These are phyloP conservation scores for Felis chaus DNA, from an alignment of 2,113 vertebrate species.

Conservation along the genomic window DNA sequence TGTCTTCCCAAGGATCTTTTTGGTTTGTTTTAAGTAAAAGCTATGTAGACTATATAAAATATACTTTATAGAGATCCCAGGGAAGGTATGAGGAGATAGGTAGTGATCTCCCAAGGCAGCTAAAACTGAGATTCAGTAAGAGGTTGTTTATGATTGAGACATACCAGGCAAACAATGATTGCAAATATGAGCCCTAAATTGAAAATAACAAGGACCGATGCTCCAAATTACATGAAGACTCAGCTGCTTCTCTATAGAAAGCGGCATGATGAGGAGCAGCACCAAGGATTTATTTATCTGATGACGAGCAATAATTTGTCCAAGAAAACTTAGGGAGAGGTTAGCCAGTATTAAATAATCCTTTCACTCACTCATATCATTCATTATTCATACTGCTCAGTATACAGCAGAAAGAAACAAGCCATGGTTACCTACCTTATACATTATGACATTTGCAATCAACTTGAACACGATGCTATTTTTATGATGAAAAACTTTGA, in stretches of 20 bases:
- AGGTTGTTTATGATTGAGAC: neutral
- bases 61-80: neutral
- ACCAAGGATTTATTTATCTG: conserved; percentile 40
- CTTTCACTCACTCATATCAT: conserved; percentile 9
- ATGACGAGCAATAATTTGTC: neutral
- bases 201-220: conserved; percentile 33
- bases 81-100: neutral
- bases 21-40: neutral
- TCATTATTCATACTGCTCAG: conserved; percentile 40
- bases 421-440: neutral
- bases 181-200: neutral
- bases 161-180: neutral
- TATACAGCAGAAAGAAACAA: neutral
- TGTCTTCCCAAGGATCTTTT: neutral
- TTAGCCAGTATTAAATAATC: conserved; percentile 33
- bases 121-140: conserved; percentile 32
- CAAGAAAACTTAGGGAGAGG: conserved; percentile 1
- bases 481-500: neutral
- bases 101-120: neutral
- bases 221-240: conserved; percentile 19
- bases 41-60: neutral
- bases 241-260: neutral
- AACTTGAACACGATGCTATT: neutral
- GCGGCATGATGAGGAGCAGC: neutral
- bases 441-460: neutral